Conservation (phyloP, 2,113 vertebrate genomes). For the Rhynchomys soricoides region DNA sequence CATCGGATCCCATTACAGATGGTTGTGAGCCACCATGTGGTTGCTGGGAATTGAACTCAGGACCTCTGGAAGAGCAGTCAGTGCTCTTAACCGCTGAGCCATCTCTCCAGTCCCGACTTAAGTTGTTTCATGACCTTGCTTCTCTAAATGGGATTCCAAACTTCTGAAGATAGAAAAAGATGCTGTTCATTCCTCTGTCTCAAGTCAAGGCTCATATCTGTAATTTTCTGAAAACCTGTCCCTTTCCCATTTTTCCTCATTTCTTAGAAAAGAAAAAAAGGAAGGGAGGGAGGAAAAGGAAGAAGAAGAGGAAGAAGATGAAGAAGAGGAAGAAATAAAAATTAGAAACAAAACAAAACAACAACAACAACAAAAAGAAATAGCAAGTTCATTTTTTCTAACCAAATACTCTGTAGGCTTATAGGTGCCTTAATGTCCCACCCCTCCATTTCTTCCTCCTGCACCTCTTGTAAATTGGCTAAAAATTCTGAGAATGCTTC, state of each 20-base stretch:
- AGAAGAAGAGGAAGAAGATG: no score
- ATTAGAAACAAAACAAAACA: neutral
- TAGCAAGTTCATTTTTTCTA: neutral
- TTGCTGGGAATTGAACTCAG: no score
- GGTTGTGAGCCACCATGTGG: no score
- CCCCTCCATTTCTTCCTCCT: neutral
- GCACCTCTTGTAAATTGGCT: neutral
- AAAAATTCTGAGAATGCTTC: neutral
- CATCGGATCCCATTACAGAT: no score
- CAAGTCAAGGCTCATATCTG: neutral
- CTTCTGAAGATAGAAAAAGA: neutral
- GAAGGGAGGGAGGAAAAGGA: neutral
- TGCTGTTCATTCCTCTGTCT: neutral
- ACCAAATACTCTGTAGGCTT: neutral
- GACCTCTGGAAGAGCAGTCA: no score
- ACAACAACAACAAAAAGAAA: neutral
- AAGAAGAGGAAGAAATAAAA: neutral
- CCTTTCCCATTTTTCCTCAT: neutral
- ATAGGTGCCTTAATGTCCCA: neutral
- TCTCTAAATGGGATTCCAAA: neutral
- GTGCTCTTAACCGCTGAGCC: no score
- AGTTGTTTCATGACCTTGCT: neutral
- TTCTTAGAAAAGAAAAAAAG: neutral
- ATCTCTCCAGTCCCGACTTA: no score
- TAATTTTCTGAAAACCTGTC: neutral